Percentiles rank a stretch among this genome's conserved stretches.
phyloP scores from a whole-genome alignment of 2,113 vertebrate species.

The Amblyopsis rosae region DNA sequence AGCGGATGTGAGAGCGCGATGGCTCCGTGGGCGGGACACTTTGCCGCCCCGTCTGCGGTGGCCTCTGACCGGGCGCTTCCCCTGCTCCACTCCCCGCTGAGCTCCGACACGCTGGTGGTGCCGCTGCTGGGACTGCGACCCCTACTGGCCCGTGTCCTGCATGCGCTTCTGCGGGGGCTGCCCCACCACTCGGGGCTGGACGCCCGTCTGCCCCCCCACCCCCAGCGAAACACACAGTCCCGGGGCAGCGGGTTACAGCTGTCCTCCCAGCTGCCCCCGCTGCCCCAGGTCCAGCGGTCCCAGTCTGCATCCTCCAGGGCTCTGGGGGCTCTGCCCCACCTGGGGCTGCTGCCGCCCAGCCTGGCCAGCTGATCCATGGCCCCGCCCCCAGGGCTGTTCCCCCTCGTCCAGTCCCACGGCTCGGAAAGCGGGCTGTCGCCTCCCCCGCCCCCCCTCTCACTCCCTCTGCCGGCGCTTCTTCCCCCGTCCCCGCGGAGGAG shows the following conservation, averaged over 20 bases:
- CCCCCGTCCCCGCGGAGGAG: conserved; percentile 62
- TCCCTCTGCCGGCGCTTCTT: conserved; percentile 51
- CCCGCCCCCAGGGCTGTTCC: conserved; percentile 25
- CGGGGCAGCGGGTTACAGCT: conserved; percentile 3
- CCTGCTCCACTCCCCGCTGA: conserved; percentile 72
- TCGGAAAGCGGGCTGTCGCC: conserved; percentile 36
- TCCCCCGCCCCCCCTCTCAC: conserved; percentile 40
- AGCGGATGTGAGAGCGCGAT: conserved; percentile 9
- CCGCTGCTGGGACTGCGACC: conserved; percentile 69
- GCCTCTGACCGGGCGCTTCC: conserved; percentile 63
- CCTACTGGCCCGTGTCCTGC: conserved; percentile 28
- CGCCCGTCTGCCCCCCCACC: conserved; percentile 24
- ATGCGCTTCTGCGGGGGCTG: conserved; percentile 38
- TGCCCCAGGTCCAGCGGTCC: conserved; percentile 67
- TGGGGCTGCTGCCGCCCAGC: conserved; percentile 48
- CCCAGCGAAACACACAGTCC: conserved; percentile 19
- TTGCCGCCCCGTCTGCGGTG: conserved; percentile 17
- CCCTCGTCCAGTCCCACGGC: conserved; percentile 61
- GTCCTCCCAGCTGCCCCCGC: conserved; percentile 71
- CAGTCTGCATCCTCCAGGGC: conserved; percentile 55
- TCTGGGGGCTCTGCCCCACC: conserved; percentile 35
- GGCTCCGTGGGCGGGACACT: neutral
- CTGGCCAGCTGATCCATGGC: conserved; percentile 30
- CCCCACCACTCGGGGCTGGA: conserved; percentile 63
- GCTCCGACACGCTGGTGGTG: conserved; percentile 70